Evolutionary conservation across 2,797 vertebrate species (phyloP).

Genomic region (Sebastes taczanowskii): DNA sequence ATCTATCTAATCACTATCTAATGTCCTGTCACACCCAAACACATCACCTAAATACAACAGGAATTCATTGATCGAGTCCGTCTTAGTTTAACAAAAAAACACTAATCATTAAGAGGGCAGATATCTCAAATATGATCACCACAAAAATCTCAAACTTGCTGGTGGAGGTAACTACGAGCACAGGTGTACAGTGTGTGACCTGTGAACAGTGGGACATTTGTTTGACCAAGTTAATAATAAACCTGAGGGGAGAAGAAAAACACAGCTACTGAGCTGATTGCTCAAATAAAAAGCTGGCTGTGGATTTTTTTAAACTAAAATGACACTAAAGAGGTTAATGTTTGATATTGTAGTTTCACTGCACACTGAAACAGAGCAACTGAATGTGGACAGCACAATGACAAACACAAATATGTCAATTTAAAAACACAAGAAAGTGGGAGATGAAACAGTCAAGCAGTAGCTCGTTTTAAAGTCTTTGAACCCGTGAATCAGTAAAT

Average conservation of each 20-base stretch:
- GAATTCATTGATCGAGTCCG: not conserved
- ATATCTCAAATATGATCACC: not conserved
- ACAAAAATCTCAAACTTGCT: not conserved
- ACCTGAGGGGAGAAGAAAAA: not conserved
- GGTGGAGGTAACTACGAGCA: not conserved
- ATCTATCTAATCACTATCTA: too few species aligned
- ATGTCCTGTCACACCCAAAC: not conserved
- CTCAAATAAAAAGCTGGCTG: slow-evolving; percentile 22
- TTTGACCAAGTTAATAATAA: slow-evolving; percentile 71
- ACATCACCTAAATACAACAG: not conserved
- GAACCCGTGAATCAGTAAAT: not conserved
- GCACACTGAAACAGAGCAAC: too few species aligned
- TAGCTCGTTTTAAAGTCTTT: not conserved
- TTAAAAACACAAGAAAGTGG: not conserved
- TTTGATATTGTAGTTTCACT: not conserved
- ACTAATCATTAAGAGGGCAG: not conserved
- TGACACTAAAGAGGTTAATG: not conserved
- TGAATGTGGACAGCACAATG: not conserved
- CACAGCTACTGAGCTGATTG: not conserved
- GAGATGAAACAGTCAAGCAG: not conserved
- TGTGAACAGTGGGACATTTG: slow-evolving; percentile 48
- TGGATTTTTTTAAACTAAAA: not conserved
- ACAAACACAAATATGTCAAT: not conserved
- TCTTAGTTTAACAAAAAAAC: not conserved
- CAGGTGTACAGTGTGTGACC: slow-evolving; percentile 19